Evolutionary conservation across 53 echinoderm and acorn worm genomes (phyloP).

Genomic region (Antedon mediterranea): DNA sequence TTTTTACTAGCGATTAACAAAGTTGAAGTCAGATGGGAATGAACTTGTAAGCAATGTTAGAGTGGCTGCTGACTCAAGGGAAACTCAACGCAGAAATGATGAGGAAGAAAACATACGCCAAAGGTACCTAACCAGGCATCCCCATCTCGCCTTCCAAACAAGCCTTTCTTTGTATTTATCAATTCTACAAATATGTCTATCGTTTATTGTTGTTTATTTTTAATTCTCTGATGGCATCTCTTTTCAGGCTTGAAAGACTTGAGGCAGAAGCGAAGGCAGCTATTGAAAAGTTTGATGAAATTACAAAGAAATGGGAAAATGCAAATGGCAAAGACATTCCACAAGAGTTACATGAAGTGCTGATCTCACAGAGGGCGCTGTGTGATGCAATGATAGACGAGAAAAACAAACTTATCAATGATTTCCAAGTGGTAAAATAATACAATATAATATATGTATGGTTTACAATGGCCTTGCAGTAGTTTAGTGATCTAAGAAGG

Average conservation of each 20-base stretch:
- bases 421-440: slow-evolving; percentile 89
- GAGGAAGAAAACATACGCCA: slow-evolving; percentile 81
- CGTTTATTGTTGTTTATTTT: too few relatives aligned
- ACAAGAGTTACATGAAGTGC: slow-evolving; percentile 84
- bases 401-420: slow-evolving; percentile 98
- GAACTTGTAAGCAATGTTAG: slow-evolving; percentile 79
- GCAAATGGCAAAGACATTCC: slow-evolving; percentile 70
- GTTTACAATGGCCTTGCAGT: too few relatives aligned
- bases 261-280: slow-evolving; percentile 97
- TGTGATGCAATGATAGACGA: slow-evolving; percentile 99
- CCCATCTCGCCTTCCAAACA: too few relatives aligned
- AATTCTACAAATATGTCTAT: too few relatives aligned
- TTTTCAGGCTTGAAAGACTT: slow-evolving; percentile 68
- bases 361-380: slow-evolving; percentile 89
- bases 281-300: slow-evolving; percentile 94
- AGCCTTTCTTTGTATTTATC: too few relatives aligned
- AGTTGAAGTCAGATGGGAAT: slow-evolving; percentile 66
- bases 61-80: slow-evolving; percentile 68
- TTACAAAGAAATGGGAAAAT: slow-evolving; percentile 94
- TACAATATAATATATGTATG: too few relatives aligned
- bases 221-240: too few relatives aligned
- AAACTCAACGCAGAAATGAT: slow-evolving; percentile 54
- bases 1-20: slow-evolving; percentile 53
- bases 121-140: slow-evolving; percentile 51
- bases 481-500: too few relatives aligned